A percentile compares a stretch with the other conserved stretches of the same genome.
Conservation (phyloP, 2,888 invertebrate species). For the Eristalis intricaria region DNA sequence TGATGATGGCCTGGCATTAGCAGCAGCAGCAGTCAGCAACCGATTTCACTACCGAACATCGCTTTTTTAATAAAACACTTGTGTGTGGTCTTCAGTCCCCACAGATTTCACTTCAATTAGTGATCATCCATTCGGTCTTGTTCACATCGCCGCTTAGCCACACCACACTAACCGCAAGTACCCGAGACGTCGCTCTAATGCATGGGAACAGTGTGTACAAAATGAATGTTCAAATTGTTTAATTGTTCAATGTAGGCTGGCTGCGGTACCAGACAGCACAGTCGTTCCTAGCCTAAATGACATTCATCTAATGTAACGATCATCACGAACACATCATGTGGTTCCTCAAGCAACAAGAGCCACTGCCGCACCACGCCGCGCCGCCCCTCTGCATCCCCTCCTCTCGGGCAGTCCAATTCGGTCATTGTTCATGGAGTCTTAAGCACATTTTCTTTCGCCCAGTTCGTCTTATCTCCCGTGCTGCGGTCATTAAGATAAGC, state of each 20-base stretch:
- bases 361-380: too few relatives aligned
- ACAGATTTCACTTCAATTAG: slow-evolving; percentile 1
- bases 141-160: background rate
- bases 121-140: background rate
- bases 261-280: slow-evolving; percentile 14
- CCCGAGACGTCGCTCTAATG: slow-evolving; percentile 5
- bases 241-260: slow-evolving; percentile 51
- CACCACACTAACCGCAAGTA: background rate
- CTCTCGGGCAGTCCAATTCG: slow-evolving; percentile 27
- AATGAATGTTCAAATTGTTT: slow-evolving; percentile 30
- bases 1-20: background rate
- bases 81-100: background rate
- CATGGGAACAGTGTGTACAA: slow-evolving; percentile 30
- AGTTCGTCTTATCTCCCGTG: slow-evolving; percentile 59
- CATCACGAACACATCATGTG: slow-evolving; percentile 47
- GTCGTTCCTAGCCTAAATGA: slow-evolving; percentile 14
- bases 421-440: slow-evolving; percentile 62
- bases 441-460: slow-evolving; percentile 53
- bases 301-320: slow-evolving; percentile 19
- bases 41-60: background rate
- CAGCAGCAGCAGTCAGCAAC: background rate
- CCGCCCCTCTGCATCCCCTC: background rate
- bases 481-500: slow-evolving; percentile 68
- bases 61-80: background rate
- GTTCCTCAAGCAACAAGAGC: background rate